These are phyloP conservation scores for Heterodera filipjevi DNA, from an alignment of 2,888 invertebrate species.

Conservation along the genomic window DNA sequence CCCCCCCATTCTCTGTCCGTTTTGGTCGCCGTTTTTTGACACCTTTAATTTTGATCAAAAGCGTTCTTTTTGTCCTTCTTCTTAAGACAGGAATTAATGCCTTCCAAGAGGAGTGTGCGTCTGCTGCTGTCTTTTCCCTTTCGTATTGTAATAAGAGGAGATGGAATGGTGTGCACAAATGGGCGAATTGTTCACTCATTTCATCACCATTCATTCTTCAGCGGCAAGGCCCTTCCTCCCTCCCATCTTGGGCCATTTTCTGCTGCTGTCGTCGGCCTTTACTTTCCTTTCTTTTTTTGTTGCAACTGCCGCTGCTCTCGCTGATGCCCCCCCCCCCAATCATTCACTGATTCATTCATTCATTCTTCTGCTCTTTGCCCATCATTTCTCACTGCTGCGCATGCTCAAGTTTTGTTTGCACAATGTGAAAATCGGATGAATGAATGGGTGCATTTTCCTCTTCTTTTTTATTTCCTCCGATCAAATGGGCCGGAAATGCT, in stretches of 20 bases:
- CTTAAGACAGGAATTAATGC: too few species aligned
- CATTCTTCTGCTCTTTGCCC: background rate
- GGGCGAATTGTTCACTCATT: too few species aligned
- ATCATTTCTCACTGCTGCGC: background rate
- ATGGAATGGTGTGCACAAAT: too few species aligned
- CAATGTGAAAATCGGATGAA: background rate
- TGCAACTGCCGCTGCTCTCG: too few species aligned
- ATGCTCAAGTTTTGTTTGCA: slow-evolving; percentile 5
- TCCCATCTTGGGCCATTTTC: too few species aligned
- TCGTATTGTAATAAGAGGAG: too few species aligned
- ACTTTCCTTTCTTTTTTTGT: too few species aligned
- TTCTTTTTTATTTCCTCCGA: background rate
- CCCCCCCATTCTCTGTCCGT: background rate
- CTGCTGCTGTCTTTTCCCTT: too few species aligned
- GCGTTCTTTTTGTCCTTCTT: background rate
- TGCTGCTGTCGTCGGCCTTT: too few species aligned
- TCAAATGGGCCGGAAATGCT: background rate
- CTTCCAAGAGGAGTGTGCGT: too few species aligned
- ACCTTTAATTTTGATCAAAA: background rate
- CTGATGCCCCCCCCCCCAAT: background rate
- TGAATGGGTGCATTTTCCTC: background rate
- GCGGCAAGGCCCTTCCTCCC: too few species aligned
- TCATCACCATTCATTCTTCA: too few species aligned
- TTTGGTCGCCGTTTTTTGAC: background rate
- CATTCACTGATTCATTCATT: background rate